These are phyloP conservation scores for Camptogramma bilineatum DNA, from an alignment of 2,888 invertebrate genomes.

Conservation along the genomic window DNA sequence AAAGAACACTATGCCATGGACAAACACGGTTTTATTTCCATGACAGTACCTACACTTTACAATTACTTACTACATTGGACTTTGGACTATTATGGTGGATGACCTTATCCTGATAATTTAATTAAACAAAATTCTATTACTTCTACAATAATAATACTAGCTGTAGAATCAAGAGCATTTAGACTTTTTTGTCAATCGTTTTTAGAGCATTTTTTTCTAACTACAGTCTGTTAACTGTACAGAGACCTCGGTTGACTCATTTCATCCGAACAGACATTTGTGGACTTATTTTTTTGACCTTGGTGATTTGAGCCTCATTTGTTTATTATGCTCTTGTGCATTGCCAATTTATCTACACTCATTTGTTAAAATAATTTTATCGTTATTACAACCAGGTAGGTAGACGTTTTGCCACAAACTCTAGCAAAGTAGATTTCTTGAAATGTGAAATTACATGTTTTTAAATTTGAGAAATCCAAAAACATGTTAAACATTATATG, in stretches of 20 bases:
- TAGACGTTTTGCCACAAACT: too few relatives aligned
- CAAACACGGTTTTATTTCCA: too few relatives aligned
- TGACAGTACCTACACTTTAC: too few relatives aligned
- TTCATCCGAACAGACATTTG: slow-evolving; percentile 44
- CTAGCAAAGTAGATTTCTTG: too few relatives aligned
- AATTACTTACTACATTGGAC: too few relatives aligned
- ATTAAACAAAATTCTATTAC: neutral
- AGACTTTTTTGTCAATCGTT: slow-evolving; percentile 18
- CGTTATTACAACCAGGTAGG: neutral
- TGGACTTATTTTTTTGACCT: slow-evolving; percentile 66
- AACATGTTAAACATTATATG: too few relatives aligned
- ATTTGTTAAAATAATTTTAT: neutral
- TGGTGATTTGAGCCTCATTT: slow-evolving; percentile 37
- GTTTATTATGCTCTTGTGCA: neutral
- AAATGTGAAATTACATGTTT: too few relatives aligned
- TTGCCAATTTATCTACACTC: neutral
- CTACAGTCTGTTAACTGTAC: slow-evolving; percentile 45
- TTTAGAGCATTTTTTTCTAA: slow-evolving; percentile 38
- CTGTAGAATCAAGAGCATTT: neutral
- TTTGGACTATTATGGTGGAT: neutral
- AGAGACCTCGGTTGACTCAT: slow-evolving; percentile 52
- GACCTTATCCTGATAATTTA: slow-evolving; percentile 2
- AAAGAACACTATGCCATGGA: too few relatives aligned
- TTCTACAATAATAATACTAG: neutral
- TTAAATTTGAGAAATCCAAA: too few relatives aligned